These are phyloP conservation scores for Delia radicum DNA, from an alignment of 1,140 invertebrate species.

Conservation along the genomic window DNA sequence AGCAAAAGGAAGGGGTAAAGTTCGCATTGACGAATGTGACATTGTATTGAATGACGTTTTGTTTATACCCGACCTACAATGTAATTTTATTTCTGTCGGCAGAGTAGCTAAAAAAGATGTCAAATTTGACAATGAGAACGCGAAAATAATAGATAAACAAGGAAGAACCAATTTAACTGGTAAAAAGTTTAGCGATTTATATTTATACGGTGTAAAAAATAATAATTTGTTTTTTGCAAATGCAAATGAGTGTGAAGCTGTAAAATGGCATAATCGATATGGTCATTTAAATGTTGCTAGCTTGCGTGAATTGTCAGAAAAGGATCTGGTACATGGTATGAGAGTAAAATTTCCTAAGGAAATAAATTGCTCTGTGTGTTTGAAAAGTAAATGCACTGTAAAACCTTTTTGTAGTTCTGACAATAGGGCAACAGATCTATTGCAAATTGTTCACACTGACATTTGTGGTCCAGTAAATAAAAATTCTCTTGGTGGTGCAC, in stretches of 20 bases:
- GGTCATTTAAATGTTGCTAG: neutral
- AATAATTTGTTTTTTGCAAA: too few species aligned
- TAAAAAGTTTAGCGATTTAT: too few species aligned
- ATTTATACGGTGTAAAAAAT: too few species aligned
- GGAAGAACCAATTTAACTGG: too few species aligned
- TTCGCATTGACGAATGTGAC: constrained; percentile 28
- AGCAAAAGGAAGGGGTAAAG: constrained; percentile 37
- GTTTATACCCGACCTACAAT: neutral
- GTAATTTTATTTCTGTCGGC: constrained; percentile 25
- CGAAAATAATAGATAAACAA: neutral
- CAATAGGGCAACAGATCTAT: neutral
- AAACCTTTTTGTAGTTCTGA: neutral
- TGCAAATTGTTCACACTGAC: constrained; percentile 41
- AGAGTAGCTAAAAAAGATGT: neutral
- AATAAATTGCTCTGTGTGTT: neutral
- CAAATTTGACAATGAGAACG: neutral
- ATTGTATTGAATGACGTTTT: constrained; percentile 1
- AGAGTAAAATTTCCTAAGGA: neutral
- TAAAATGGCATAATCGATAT: constrained; percentile 4
- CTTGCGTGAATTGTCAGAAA: neutral
- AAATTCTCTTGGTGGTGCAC: neutral
- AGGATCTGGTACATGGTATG: neutral
- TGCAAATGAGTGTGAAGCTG: too few species aligned
- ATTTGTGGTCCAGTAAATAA: constrained; percentile 52
- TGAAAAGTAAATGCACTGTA: constrained; percentile 3